phyloP scores from a whole-genome alignment of 2,797 vertebrate genomes.

The Sebastes goodei region DNA sequence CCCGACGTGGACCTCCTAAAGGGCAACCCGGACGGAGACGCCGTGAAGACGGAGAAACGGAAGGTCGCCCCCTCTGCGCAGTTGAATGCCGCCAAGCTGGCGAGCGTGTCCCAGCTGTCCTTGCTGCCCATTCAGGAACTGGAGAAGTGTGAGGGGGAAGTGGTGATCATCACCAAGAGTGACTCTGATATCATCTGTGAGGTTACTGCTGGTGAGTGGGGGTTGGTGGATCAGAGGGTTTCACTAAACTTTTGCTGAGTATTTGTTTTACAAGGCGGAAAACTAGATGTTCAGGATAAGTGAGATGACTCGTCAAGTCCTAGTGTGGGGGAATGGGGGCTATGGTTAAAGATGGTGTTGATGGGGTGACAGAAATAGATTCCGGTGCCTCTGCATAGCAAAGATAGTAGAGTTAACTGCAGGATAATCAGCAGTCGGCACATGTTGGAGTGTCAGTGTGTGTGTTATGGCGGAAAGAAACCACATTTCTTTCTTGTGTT shows the following conservation, averaged over 20 bases:
- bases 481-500: too few relatives aligned
- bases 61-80: neutral
- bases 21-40: constrained; percentile 11
- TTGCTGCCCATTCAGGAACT: constrained; percentile 89
- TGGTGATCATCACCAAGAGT: constrained; percentile 63
- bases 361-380: constrained; percentile 1
- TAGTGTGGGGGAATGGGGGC: neutral
- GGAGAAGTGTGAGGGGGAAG: constrained; percentile 73
- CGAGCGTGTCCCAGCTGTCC: constrained; percentile 13
- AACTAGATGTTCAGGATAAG: neutral
- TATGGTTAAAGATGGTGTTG: neutral
- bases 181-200: constrained; percentile 59
- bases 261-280: neutral
- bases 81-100: neutral
- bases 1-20: constrained; percentile 43
- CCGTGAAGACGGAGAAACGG: constrained; percentile 56
- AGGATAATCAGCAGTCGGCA: neutral
- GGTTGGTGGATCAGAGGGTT: neutral
- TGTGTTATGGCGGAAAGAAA: neutral
- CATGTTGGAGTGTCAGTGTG: neutral
- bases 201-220: constrained; percentile 71
- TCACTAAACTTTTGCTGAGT: neutral
- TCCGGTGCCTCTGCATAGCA: neutral
- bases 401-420: neutral
- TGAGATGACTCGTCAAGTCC: neutral